Evolutionary conservation across 2,113 vertebrate genomes (phyloP).

Genomic region (Lamprotornis superbus): DNA sequence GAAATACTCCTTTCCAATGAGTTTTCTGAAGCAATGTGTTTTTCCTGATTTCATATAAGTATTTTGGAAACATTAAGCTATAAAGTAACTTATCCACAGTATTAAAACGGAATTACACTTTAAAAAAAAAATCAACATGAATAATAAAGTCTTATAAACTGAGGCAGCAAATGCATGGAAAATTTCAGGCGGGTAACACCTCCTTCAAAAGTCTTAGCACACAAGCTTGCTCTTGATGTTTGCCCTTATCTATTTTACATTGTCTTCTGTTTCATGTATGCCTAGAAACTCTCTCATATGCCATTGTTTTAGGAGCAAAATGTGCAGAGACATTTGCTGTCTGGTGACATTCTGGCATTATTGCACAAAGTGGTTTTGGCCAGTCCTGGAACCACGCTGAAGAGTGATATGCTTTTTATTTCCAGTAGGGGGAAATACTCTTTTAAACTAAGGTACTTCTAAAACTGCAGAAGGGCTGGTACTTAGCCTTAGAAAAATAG

Average conservation of each 20-base stretch:
- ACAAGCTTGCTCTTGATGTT: neutral
- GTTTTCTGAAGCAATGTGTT: neutral
- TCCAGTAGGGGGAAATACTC: neutral
- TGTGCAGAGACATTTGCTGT: neutral
- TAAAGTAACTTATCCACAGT: neutral
- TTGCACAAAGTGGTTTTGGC: neutral
- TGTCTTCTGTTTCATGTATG: neutral
- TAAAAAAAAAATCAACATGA: neutral
- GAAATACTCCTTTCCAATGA: neutral
- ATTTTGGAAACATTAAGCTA: neutral
- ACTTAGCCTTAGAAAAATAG: neutral
- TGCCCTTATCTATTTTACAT: neutral
- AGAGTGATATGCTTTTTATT: neutral
- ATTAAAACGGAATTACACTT: neutral
- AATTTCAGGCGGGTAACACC: neutral
- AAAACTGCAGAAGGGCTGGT: neutral
- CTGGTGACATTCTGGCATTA: neutral
- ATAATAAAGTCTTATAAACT: neutral
- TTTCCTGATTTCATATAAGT: neutral
- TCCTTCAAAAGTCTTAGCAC: neutral
- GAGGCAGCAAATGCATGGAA: neutral
- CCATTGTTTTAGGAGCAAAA: neutral
- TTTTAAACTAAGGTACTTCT: neutral
- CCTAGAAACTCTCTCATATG: neutral
- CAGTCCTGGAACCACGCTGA: neutral